Evolutionary conservation across 2,888 invertebrate genomes (phyloP), one percentile per base, ranked within the genome.

Genomic region (Tetranychus truncatus): DNA sequence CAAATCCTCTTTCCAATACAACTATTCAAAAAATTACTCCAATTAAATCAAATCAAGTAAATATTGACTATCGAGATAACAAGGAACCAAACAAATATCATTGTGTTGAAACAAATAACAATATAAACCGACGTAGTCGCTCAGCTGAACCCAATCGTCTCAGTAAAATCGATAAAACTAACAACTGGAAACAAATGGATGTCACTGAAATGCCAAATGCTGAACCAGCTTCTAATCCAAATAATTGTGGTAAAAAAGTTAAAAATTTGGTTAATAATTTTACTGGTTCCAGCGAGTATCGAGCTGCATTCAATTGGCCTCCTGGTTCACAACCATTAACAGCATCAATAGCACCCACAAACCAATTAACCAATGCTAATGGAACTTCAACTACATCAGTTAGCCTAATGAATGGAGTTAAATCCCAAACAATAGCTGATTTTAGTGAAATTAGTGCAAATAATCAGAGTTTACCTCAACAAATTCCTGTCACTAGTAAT

Each of bases 231-330:
- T 55, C 55, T 55, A 55, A 55, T 55, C 55, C 55, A 15, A 55
- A 55, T 55, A 55, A 55, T 55, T 55, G 55, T 55, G 55, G 55
- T 7, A 55, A 55, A 34, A 34, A 55, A 9, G 55, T 74, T 24
- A 72, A 45, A 46, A 45, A 6, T 24, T 71, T 45, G 18, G 45
- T 73, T 65, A 34, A 20, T 55, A 18, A 73, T 20, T 46, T 55
- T 76, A 8, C 55, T 55, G 55, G 55, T 55, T 55, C 11, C 3
- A 76, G 91, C 80, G 92, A 92, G 85, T 92, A 92, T 85, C 88
- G 89, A 81, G 88, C 91, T 83, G 91, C 92, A 86, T 92, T 91
- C 85, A 91, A 91, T 80, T 92, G 92, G 92, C 92, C 92, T 79
- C 84, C 74, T 44, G 75, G 83, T 83, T 75, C 85, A 84, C 65